Evolutionary conservation across 2,797 vertebrate genomes (phyloP).

Genomic region (Manis javanica): DNA sequence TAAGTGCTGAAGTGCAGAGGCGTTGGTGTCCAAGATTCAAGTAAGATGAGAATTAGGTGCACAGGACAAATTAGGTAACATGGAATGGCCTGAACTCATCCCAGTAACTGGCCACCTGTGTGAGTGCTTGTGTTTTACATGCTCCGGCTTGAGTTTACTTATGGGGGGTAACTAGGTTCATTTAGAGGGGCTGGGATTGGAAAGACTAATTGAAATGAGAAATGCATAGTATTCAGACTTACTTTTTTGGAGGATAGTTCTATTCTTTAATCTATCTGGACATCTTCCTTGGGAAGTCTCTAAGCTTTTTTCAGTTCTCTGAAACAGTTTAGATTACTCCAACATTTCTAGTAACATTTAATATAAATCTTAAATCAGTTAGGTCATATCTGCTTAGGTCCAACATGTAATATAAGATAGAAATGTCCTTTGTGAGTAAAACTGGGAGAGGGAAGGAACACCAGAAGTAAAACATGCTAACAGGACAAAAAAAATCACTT

Average conservation of each 20-base stretch:
- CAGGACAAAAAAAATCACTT: background rate
- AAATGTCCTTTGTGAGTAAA: background rate
- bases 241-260: background rate
- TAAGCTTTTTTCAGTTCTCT: conserved; percentile 17
- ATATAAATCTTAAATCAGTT: background rate
- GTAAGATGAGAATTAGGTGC: background rate
- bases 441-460: background rate
- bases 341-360: conserved; percentile 19
- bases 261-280: background rate
- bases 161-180: background rate
- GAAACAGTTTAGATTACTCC: background rate
- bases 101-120: background rate
- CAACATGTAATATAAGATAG: background rate
- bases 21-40: background rate
- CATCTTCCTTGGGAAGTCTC: background rate
- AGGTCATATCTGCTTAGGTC: background rate
- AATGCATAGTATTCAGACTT: background rate
- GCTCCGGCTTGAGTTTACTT: background rate
- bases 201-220: conserved; percentile 30
- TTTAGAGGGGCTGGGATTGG: background rate
- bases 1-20: background rate
- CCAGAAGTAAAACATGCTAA: background rate
- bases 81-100: background rate
- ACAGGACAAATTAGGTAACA: background rate
- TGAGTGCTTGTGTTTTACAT: background rate